These are phyloP conservation scores for Mactromeris polynyma DNA, from an alignment of 2,888 invertebrate genomes.

Conservation along the genomic window DNA sequence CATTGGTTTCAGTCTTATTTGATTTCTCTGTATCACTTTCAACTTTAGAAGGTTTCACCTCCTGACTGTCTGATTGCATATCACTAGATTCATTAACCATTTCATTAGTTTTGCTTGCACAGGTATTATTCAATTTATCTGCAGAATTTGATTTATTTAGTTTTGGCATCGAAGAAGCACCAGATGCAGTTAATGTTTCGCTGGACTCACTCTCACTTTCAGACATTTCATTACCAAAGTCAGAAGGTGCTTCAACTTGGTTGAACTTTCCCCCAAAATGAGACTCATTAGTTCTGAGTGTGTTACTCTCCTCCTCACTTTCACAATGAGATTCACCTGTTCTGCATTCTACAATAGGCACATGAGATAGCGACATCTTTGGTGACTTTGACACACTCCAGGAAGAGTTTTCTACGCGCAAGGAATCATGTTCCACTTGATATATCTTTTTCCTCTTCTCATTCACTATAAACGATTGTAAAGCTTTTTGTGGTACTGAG, in stretches of 20 bases:
- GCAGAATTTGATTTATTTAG: neutral
- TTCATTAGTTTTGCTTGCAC: neutral
- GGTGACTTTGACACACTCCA: constrained; percentile 26
- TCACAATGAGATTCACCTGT: constrained; percentile 47
- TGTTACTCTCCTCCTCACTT: constrained; percentile 29
- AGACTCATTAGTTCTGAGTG: neutral
- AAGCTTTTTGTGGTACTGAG: constrained; percentile 26
- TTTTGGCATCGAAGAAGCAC: neutral
- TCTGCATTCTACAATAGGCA: constrained; percentile 66
- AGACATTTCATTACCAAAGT: constrained; percentile 38
- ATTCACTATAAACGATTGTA: constrained; percentile 41
- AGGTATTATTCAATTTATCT: neutral
- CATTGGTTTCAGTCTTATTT: neutral
- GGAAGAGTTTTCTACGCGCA: constrained; percentile 51
- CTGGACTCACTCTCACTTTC: constrained; percentile 27
- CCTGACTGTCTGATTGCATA: neutral
- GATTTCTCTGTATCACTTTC: neutral
- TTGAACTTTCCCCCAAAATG: constrained; percentile 9
- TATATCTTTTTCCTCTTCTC: constrained; percentile 36
- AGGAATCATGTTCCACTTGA: constrained; percentile 30
- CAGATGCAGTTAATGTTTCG: neutral
- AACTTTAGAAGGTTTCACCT: neutral
- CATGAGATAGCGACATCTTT: constrained; percentile 53
- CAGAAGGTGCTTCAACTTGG: neutral
- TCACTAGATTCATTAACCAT: neutral